Percentiles rank a stretch among this genome's conserved stretches.
Conservation (phyloP, 2,113 vertebrate species). For the Mesembrinibis cayennensis region DNA sequence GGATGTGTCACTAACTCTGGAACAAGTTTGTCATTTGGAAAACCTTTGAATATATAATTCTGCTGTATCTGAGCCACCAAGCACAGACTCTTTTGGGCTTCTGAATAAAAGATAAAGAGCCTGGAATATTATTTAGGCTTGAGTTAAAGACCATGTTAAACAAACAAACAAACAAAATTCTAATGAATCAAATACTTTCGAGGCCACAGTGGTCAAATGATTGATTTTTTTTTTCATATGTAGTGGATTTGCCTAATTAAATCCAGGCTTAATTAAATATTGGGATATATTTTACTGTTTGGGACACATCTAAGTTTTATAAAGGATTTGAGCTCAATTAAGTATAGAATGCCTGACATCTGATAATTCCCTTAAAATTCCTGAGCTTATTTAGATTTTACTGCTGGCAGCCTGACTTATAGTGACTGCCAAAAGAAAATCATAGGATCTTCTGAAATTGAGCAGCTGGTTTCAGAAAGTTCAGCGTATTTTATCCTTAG, state of each 20-base stretch:
- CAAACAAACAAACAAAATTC: neutral
- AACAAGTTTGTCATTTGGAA: neutral
- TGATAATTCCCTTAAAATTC: slow-evolving; percentile 33
- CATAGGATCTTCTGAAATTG: slow-evolving; percentile 4
- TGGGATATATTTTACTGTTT: slow-evolving; percentile 5
- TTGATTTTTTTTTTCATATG: neutral
- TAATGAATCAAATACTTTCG: neutral
- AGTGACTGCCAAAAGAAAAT: slow-evolving; percentile 31
- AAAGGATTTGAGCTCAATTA: slow-evolving; percentile 22
- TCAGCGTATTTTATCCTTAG: neutral
- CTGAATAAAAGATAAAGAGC: neutral
- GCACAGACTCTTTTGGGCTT: neutral
- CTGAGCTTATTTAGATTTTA: slow-evolving; percentile 35
- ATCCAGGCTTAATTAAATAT: neutral
- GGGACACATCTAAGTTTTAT: neutral
- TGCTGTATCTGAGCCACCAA: neutral
- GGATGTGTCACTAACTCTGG: neutral
- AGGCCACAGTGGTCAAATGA: neutral
- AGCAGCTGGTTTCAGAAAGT: slow-evolving; percentile 2
- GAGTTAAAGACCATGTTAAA: neutral
- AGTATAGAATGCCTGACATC: neutral
- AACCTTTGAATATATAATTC: neutral
- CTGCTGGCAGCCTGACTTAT: neutral
- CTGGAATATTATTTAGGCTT: neutral
- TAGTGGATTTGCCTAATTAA: neutral